Percentiles rank a stretch among this genome's conserved stretches.
phyloP scores from a whole-genome alignment of 2,797 vertebrate genomes.

The Hipposideros larvatus region DNA sequence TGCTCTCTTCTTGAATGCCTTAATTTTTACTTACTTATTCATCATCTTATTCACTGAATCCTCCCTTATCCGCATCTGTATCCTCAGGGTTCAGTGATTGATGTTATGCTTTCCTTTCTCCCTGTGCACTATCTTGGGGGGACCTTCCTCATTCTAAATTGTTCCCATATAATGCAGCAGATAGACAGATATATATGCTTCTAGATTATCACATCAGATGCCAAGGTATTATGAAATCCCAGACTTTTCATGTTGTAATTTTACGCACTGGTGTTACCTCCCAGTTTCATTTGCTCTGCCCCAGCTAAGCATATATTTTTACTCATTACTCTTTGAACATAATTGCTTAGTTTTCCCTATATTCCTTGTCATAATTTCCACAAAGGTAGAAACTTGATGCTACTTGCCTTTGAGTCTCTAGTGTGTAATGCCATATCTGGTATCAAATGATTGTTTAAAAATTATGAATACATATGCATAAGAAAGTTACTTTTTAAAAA shows the following conservation, averaged over 20 bases:
- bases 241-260: not conserved
- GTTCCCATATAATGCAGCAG: not conserved
- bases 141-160: not conserved
- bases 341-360: not conserved
- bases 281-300: not conserved
- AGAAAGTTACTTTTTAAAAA: slow-evolving; percentile 81
- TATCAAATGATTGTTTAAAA: slow-evolving; percentile 16
- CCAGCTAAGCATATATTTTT: not conserved
- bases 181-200: not conserved
- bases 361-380: not conserved
- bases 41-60: not conserved
- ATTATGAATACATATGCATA: not conserved
- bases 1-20: not conserved
- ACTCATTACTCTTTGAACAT: not conserved
- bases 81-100: not conserved
- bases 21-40: not conserved
- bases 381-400: not conserved
- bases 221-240: not conserved
- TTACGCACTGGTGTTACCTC: not conserved
- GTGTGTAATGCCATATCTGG: slow-evolving; percentile 34
- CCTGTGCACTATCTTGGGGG: not conserved
- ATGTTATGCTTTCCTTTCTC: not conserved
- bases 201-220: not conserved
- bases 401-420: not conserved
- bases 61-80: not conserved